A percentile compares a stretch with the other conserved stretches of the same genome.
Evolutionary conservation across 2,113 vertebrate species (phyloP).

Genomic region (Bubo scandiacus): DNA sequence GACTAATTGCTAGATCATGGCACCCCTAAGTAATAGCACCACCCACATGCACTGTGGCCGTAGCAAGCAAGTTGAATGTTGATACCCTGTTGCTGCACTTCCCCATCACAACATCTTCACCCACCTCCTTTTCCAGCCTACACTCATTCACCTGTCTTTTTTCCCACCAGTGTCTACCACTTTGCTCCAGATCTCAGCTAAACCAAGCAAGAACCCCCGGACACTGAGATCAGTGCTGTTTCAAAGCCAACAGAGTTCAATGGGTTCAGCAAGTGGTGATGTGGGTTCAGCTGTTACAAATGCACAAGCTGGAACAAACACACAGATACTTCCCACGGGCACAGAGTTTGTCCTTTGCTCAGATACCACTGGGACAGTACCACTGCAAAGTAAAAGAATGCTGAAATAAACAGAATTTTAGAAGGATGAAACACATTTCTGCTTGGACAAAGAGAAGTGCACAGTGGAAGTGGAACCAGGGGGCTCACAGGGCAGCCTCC

Average conservation of each 20-base stretch:
- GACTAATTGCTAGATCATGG: not conserved
- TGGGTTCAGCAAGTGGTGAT: not conserved
- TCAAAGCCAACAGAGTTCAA: not conserved
- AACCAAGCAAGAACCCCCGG: not conserved
- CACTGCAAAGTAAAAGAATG: not conserved
- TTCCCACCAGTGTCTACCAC: not conserved
- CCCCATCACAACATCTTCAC: not conserved
- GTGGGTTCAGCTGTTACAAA: constrained; percentile 47
- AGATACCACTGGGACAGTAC: not conserved
- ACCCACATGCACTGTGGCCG: fast-evolving
- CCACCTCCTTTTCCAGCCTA: not conserved
- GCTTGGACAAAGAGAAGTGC: not conserved
- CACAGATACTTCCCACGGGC: not conserved
- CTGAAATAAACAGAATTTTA: constrained; percentile 25
- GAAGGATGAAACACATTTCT: not conserved
- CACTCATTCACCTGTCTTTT: fast-evolving
- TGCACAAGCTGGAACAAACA: constrained; percentile 37
- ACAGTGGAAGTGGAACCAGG: not conserved
- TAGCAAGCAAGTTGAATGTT: not conserved
- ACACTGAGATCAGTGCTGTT: not conserved
- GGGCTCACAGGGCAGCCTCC: not conserved
- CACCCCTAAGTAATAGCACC: not conserved
- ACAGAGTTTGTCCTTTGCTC: constrained; percentile 42
- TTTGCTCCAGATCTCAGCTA: not conserved
- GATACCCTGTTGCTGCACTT: not conserved